Evolutionary conservation across 2,888 invertebrate species (phyloP), one percentile per base, ranked within the genome.

Genomic region (Scaptomyza tumidula): DNA sequence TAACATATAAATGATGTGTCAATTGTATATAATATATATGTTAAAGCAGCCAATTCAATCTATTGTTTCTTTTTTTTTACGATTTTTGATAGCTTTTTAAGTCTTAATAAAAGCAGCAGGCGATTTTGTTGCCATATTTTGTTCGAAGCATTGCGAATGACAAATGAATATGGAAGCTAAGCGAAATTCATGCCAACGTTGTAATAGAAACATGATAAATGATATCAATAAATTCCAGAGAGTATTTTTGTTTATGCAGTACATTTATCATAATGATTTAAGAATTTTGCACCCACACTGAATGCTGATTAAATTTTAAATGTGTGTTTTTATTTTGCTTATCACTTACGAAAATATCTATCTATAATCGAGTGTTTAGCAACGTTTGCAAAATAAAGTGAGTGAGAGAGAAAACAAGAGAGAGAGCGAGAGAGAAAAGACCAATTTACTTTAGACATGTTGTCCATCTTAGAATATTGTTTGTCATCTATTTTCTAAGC

Each of bases 381-480:
- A 44, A 24, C 13, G 19, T 44, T 19, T 44, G 5, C 13, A 13
- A 48, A 61, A 19, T 13, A 1, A 33, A 10, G n/a, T 10, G 35
- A 13, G 35, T 13, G 11, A 13, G 13, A 4, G 29, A 41, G 29
- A 41, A 41, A 49, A n/a, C n/a, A 10, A 14, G 50, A 33, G 24
- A 6, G 14, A 39, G 14, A 7, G 37, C 0, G 41, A 37, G 11
- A 19, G 43, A 16, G 31, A 7, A 37, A 46, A 49, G 33, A 43
- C 24, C 53, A 68, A 68, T 53, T 68, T 48, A 11, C 35, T 31
- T 53, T 13, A 56, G 46, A 33, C 33, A 43, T 46, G 37, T 14
- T 45, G 53, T 39, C 35, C 71, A 57, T 69, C 70, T 55, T 63
- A 11, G 57, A 57, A 67, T 68, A 70, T 75, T 77, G 81, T 80